Percentiles rank a stretch among this genome's conserved stretches.
These are phyloP conservation scores for Mesocentrotus franciscanus DNA, from an alignment of 53 echinoderm and acorn worm genomes.

Conservation along the genomic window DNA sequence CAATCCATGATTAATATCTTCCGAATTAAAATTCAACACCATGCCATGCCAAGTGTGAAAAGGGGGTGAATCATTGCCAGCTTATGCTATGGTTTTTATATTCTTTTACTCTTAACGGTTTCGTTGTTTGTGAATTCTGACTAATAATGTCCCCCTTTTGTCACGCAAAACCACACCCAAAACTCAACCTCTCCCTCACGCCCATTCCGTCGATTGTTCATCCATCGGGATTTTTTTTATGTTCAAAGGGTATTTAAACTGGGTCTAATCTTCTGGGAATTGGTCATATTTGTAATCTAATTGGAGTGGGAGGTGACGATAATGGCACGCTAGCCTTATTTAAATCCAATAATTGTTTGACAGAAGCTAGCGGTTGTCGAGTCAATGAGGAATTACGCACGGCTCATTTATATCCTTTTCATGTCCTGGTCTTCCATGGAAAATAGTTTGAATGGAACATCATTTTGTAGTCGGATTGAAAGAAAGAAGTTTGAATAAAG, in stretches of 20 bases:
- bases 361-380: constrained; percentile 12
- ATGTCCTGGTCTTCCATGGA: not conserved
- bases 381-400: not conserved
- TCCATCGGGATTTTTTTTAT: not conserved
- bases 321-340: not conserved
- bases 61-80: not conserved
- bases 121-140: not conserved
- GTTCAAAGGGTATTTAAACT: not conserved
- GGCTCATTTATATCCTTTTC: not conserved
- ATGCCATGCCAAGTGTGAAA: not conserved
- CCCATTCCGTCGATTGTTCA: not conserved
- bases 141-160: constrained; percentile 20
- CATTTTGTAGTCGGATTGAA: not conserved
- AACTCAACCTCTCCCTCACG: not conserved
- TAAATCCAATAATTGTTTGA: constrained; percentile 25
- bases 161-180: constrained; percentile 27
- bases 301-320: not conserved
- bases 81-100: not conserved
- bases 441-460: not conserved
- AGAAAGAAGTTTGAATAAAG: not conserved
- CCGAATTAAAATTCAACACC: constrained; percentile 8
- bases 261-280: not conserved
- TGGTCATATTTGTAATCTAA: constrained; percentile 23
- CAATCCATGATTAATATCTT: constrained; percentile 5
- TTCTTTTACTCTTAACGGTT: not conserved